Base-by-base conservation (phyloP, 35 echinoderm and acorn worm genomes). In the Stichopus chloronotus region DNA sequence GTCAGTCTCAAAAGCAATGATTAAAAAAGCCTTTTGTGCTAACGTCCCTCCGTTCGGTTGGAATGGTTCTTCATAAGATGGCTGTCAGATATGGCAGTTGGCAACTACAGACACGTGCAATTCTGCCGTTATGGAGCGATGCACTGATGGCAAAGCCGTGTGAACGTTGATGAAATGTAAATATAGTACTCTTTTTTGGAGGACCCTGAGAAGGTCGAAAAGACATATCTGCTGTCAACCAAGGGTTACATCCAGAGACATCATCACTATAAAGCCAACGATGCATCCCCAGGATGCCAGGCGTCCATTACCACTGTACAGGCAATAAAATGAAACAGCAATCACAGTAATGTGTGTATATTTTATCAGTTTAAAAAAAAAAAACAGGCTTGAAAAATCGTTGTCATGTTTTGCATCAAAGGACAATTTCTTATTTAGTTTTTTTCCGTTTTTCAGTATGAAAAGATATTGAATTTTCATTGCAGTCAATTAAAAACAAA, bases 241-340 rank as follows among this genome's bases (percentile, higher is more conserved):
- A 8, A 98, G 92, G 55, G 94, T 91, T 25, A 98, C 97, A 76
- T 98, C 97, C 60, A 98, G 87, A 82, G 97, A 94, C 97, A 98
- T 98, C 97, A 98, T 98, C 10, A 98, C 94, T 61, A 98, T 93
- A 60, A 98, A 98, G 59, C 97, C 97, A 71, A 96, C 22, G 21
- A 96, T 94, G 9, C 84, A 81, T 20, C 97, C 97, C 94, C 97
- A 98, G 9, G 97, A 94, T 4, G 97, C 97, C 10, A 98, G 91
- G 24, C 90, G 16, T 57, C 97, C 97, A 93, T 98, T 98, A 13
- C 97, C 97, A 88, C 97, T 98, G 55, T 58, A 17, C 19, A 53
- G 17, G 17, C 10, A 56, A 55, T n/a, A 55, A 53, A 20, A 85
- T 58, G 17, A 55, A 53, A 85, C 7, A 81, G 53, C 25, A 43